Base-by-base conservation (phyloP, 2,888 invertebrate genomes). In the Agapostemon virescens region DNA sequence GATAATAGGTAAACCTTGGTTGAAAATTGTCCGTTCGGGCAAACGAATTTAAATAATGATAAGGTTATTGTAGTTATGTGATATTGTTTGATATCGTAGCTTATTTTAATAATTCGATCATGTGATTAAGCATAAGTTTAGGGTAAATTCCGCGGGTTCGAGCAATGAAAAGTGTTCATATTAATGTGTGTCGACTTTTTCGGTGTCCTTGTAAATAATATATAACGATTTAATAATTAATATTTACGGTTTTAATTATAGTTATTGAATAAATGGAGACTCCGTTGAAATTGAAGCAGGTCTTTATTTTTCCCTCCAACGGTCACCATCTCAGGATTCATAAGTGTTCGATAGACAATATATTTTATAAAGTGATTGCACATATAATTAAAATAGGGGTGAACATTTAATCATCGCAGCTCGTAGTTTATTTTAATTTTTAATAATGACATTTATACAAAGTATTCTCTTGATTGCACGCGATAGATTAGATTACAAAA, bases 371-470 rank as follows among this genome's bases (percentile, higher is more conserved):
- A 52, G 13, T 52, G 52, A 13, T 23, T 52, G 52, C 52, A 52
- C 13, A 13, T 23, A 23, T 52, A 52, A 15, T 23, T 52, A 55
- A 55, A 55, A 55, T 55, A 55, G 26, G 26, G 13, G 15, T 17
- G 23, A 55, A 26, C 15, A 6, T 26, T 2, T 6, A 26, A 17
- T 55, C 17, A 55, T 40, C 26, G 15, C 11, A 45, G 23, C 17
- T 49, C 20, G 67, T 61, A 49, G 15, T 63, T 68, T 30, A 68
- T 68, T 61, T 40, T 20, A 33, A 15, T 52, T 42, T 26, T 9
- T 52, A 67, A 69, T 38, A 13, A 30, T 63, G 73, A 69, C 67
- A 77, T 68, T 72, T 72, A 79, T 72, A 68, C 68, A 74, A 77
- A 71, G 42, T 71, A 72, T 52, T 63, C 36, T 63, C n/a, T 68